Percentiles rank a stretch among this genome's conserved stretches.
Conservation (phyloP, 2,113 vertebrate species). For the Garra rufa region DNA sequence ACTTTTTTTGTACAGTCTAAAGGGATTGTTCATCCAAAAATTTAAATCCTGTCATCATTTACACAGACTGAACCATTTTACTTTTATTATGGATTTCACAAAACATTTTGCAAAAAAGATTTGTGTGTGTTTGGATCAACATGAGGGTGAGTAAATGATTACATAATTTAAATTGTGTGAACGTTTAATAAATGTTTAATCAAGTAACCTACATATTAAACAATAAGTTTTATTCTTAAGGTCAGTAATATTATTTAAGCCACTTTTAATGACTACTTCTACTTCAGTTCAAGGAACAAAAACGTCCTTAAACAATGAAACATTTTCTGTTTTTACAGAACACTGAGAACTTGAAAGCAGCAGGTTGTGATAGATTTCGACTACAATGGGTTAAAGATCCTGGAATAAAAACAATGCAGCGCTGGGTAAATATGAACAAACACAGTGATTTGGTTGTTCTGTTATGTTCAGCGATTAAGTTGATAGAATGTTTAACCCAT, state of each 20-base stretch:
- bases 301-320: not conserved
- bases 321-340: not conserved
- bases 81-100: not conserved
- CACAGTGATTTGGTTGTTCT: too few relatives aligned
- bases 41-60: not conserved
- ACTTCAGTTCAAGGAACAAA: not conserved
- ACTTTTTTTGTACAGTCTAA: not conserved
- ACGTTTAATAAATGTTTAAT: not conserved
- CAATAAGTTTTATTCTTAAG: not conserved
- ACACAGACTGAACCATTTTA: not conserved
- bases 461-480: too few relatives aligned
- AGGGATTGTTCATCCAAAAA: not conserved
- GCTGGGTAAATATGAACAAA: too few relatives aligned
- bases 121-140: not conserved
- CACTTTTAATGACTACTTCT: not conserved
- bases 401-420: too few relatives aligned
- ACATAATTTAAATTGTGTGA: not conserved
- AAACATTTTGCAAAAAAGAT: not conserved
- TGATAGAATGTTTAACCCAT: too few relatives aligned
- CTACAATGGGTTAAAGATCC: not conserved
- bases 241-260: not conserved
- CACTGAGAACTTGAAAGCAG: not conserved
- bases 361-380: not conserved
- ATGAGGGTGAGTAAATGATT: not conserved
- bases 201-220: not conserved